Conservation (phyloP, 1,140 invertebrate species). For the Drosophila malerkotliana region DNA sequence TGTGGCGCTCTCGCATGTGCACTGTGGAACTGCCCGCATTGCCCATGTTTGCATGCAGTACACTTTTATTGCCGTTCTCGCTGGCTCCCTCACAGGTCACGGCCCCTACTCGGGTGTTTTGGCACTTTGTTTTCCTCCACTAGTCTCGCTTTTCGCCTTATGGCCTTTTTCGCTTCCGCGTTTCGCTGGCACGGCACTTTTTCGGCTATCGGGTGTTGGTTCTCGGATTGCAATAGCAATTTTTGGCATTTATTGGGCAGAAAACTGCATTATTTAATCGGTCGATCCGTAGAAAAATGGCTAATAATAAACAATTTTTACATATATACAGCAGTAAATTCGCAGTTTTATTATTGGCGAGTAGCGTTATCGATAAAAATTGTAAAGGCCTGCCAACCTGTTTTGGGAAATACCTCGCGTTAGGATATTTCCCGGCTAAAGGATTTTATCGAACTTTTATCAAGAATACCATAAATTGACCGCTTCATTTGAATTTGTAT, state of each 20-base stretch:
- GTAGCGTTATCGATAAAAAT: not conserved
- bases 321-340: conserved; percentile 42
- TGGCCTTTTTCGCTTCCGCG: conserved; percentile 30
- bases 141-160: conserved; percentile 17
- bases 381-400: not conserved
- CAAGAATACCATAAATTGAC: not conserved
- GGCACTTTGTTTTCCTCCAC: conserved; percentile 61
- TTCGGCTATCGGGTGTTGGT: conserved; percentile 8
- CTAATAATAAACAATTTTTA: conserved; percentile 74
- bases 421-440: not conserved
- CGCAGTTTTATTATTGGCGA: conserved; percentile 18
- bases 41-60: conserved; percentile 64
- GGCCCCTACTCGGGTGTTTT: conserved; percentile 43
- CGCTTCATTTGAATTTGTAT: not conserved
- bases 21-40: conserved; percentile 78
- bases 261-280: conserved; percentile 69
- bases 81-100: conserved; percentile 32
- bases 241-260: conserved; percentile 54
- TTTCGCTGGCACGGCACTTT: conserved; percentile 21
- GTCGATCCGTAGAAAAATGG: conserved; percentile 73
- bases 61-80: conserved; percentile 22
- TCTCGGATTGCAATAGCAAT: conserved; percentile 16
- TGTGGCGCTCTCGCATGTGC: conserved; percentile 82
- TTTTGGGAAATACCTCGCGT: not conserved
- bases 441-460: not conserved